These are phyloP conservation scores for Nesogale talazaci DNA, from an alignment of 2,113 vertebrate species.

Conservation along the genomic window DNA sequence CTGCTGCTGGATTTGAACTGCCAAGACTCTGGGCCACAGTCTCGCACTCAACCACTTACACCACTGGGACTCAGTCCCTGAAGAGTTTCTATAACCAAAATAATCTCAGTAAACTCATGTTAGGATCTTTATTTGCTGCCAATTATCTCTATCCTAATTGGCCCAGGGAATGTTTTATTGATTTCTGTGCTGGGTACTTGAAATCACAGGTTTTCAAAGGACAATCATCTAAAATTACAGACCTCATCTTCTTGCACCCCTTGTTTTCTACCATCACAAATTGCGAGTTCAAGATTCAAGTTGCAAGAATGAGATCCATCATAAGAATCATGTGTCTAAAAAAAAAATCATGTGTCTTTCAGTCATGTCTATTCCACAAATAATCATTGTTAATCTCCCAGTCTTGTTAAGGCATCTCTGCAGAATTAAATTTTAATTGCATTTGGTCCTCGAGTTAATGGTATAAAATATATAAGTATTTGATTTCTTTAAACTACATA, in stretches of 20 bases:
- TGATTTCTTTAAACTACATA: background rate
- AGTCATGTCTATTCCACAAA: background rate
- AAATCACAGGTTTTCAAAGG: background rate
- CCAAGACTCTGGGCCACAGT: too few relatives aligned
- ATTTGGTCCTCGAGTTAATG: slow-evolving; percentile 14
- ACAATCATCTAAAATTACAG: too few relatives aligned
- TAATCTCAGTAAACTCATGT: too few relatives aligned
- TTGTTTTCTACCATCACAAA: slow-evolving; percentile 5
- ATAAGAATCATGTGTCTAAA: background rate
- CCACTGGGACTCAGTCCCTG: too few relatives aligned
- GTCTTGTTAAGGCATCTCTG: background rate
- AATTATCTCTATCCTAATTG: background rate
- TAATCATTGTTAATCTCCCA: background rate
- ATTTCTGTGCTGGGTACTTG: background rate
- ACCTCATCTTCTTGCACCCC: background rate
- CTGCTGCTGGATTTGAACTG: too few relatives aligned
- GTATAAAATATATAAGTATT: background rate
- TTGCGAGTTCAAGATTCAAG: background rate
- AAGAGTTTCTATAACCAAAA: too few relatives aligned
- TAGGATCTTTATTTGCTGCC: too few relatives aligned
- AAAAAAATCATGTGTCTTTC: background rate
- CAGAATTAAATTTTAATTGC: background rate
- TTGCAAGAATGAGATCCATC: background rate
- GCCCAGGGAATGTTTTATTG: background rate
- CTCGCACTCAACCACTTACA: too few relatives aligned